Evolutionary conservation across 2,113 vertebrate species (phyloP).

Genomic region (Eclectus roratus): DNA sequence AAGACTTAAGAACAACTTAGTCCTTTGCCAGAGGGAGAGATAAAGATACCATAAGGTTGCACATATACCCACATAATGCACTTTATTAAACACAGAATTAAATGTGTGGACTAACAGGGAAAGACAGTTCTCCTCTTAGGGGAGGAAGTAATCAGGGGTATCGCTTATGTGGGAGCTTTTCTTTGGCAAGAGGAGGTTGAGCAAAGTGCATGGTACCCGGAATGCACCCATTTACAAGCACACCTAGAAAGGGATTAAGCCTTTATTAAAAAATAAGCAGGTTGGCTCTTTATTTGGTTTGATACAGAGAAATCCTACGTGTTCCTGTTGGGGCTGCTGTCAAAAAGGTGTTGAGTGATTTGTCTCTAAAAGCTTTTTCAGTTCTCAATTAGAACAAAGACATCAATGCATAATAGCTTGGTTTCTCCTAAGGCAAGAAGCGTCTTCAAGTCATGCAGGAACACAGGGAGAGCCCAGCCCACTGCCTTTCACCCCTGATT

Average conservation of each 20-base stretch:
- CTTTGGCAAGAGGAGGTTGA: background rate
- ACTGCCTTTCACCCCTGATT: background rate
- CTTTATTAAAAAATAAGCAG: background rate
- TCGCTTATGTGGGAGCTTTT: background rate
- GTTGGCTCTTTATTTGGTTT: background rate
- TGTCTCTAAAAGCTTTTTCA: background rate
- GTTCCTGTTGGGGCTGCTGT: background rate
- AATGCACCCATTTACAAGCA: background rate
- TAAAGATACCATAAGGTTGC: background rate
- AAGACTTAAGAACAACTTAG: background rate
- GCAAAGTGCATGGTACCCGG: background rate
- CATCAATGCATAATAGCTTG: fast-evolving
- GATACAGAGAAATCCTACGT: fast-evolving
- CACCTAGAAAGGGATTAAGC: background rate
- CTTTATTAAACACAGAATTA: background rate
- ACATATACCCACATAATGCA: fast-evolving
- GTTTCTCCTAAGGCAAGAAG: background rate
- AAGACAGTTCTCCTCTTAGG: background rate
- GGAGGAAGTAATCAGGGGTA: background rate
- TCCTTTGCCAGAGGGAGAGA: background rate
- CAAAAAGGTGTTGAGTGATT: background rate
- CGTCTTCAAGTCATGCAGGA: background rate
- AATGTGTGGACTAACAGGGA: background rate
- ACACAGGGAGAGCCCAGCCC: background rate
- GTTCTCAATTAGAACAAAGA: background rate